Evolutionary conservation across 2,888 invertebrate genomes (phyloP).

Genomic region (Stramonita haemastoma): DNA sequence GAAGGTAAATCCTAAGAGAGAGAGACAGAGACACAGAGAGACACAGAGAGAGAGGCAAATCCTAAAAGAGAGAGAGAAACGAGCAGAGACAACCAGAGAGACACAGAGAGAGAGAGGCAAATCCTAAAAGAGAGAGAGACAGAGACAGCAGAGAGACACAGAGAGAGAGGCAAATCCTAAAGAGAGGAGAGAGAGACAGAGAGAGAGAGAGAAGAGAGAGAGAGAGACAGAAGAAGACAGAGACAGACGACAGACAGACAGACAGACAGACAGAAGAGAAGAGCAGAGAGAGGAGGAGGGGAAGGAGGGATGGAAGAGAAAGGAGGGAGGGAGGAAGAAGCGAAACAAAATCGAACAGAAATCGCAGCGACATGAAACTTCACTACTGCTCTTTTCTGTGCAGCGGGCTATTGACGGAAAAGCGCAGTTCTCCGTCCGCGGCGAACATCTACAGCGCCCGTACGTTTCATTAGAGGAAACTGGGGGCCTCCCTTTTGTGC

Average conservation of each 20-base stretch:
- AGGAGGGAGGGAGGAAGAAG: background rate
- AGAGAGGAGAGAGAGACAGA: background rate
- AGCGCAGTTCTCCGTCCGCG: slow-evolving; percentile 3
- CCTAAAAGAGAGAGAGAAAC: too few relatives aligned
- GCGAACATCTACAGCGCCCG: slow-evolving; percentile 6
- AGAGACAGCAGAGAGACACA: too few relatives aligned
- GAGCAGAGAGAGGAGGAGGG: background rate
- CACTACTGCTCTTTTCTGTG: slow-evolving; percentile 31
- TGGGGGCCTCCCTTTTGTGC: background rate
- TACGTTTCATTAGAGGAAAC: slow-evolving; percentile 6
- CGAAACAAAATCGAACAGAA: slow-evolving; percentile 19
- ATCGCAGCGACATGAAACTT: slow-evolving; percentile 23
- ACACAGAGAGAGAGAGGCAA: too few relatives aligned
- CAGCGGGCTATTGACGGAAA: background rate
- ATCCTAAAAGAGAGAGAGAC: too few relatives aligned
- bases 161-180: background rate
- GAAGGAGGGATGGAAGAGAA: background rate
- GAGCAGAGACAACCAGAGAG: too few relatives aligned
- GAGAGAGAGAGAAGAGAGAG: background rate
- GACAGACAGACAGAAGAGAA: background rate
- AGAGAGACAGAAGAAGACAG: background rate
- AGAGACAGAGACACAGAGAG: too few relatives aligned
- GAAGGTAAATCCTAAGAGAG: too few relatives aligned
- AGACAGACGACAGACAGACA: too few relatives aligned
- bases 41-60: too few relatives aligned